A percentile compares a stretch with the other conserved stretches of the same genome.
These are phyloP conservation scores for Rhodinocichla rosea DNA, from an alignment of 2,113 vertebrate species.

Conservation along the genomic window DNA sequence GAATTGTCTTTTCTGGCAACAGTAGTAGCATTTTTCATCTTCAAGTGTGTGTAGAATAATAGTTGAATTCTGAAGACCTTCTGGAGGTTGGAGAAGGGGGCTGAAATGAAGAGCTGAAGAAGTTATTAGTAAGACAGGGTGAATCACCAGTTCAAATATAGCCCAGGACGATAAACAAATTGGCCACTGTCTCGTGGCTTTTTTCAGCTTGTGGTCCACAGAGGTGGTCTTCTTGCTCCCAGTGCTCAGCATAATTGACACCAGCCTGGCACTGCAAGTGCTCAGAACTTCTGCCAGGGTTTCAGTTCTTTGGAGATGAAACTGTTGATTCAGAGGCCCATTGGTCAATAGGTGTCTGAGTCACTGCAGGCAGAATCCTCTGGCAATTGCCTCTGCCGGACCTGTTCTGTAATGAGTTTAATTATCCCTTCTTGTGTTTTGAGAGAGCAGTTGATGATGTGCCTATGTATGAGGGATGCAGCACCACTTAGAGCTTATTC, in stretches of 20 bases:
- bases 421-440: neutral
- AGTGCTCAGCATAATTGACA: neutral
- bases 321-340: neutral
- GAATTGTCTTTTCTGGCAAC: neutral
- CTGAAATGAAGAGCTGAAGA: neutral
- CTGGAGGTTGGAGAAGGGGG: neutral
- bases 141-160: conserved; percentile 37
- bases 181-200: neutral
- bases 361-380: neutral
- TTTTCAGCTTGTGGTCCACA: neutral
- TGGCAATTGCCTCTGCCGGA: neutral
- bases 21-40: neutral
- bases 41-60: neutral
- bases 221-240: neutral
- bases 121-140: neutral
- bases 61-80: neutral
- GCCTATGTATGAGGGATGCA: neutral
- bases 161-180: neutral
- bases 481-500: neutral
- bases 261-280: neutral
- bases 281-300: neutral
- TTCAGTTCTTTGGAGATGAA: neutral
- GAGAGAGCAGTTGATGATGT: neutral
- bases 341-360: neutral
- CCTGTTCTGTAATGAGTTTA: conserved; percentile 14